phyloP scores from a whole-genome alignment of 2,888 invertebrate genomes.

The Lymantria monacha region DNA sequence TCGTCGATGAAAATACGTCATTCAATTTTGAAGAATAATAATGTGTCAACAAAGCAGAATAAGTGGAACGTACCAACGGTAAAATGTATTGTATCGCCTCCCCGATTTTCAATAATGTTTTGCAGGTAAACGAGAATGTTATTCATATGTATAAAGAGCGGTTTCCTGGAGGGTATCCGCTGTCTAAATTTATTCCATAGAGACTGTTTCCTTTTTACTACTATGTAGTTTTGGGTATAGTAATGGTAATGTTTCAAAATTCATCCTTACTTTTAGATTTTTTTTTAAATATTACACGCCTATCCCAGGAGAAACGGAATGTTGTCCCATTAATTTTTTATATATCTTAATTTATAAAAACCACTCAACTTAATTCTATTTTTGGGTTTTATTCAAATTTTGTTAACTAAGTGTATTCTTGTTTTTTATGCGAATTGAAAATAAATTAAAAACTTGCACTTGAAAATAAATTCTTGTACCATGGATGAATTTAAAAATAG shows the following conservation, averaged over 20 bases:
- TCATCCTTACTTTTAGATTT: no score
- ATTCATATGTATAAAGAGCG: constrained; percentile 61
- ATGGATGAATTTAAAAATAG: no score
- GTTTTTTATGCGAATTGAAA: no score
- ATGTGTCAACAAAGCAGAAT: constrained; percentile 69
- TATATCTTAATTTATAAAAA: no score
- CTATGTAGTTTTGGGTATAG: constrained; percentile 12
- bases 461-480: no score
- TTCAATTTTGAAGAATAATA: constrained; percentile 60
- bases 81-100: constrained; percentile 57
- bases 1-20: constrained; percentile 58
- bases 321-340: no score
- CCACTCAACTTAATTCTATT: no score
- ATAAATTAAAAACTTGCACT: no score
- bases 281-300: no score
- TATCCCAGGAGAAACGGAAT: no score
- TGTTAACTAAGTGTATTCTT: no score
- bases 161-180: constrained; percentile 43
- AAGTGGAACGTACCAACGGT: constrained; percentile 68
- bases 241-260: not conserved
- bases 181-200: constrained; percentile 34
- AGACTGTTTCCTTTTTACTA: constrained; percentile 33
- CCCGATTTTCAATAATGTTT: constrained; percentile 66
- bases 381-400: no score
- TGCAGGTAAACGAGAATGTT: constrained; percentile 62